Percentiles rank a stretch among this genome's conserved stretches.
These are phyloP conservation scores for Lepas anatifera DNA, from an alignment of 2,888 invertebrate genomes.

Conservation along the genomic window DNA sequence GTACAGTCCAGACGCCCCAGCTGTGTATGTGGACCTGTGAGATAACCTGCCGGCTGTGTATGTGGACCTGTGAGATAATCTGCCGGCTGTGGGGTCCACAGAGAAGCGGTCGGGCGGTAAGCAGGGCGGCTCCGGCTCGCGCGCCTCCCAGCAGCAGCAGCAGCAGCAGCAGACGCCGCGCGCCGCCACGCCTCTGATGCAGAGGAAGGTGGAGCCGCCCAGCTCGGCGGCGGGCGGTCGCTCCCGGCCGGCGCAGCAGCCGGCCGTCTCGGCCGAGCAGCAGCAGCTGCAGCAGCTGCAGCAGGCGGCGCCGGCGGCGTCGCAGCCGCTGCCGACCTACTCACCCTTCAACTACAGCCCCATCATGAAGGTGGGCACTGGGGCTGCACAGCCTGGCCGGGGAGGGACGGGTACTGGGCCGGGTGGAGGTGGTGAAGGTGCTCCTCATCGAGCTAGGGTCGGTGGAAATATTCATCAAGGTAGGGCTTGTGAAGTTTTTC, in stretches of 20 bases:
- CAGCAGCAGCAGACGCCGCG: neutral
- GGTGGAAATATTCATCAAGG: no score
- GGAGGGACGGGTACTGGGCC: neutral
- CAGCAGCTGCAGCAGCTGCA: no score
- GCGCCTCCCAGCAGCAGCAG: no score
- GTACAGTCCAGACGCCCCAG: no score
- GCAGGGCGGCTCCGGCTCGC: neutral
- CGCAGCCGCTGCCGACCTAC: neutral
- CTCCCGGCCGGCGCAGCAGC: neutral
- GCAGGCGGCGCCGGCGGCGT: neutral
- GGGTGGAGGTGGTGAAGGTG: neutral
- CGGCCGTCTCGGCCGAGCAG: neutral
- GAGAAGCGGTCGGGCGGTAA: neutral
- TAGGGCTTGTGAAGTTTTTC: no score
- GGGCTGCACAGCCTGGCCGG: neutral
- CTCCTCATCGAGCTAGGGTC: no score
- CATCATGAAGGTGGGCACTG: neutral
- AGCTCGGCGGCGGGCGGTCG: neutral
- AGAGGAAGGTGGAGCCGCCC: slow-evolving; percentile 3
- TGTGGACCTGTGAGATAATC: no score
- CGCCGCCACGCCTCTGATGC: slow-evolving; percentile 3
- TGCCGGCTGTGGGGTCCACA: no score
- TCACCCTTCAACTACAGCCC: slow-evolving; percentile 11
- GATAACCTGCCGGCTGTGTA: no score
- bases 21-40: no score